Evolutionary conservation across 2,797 vertebrate species (phyloP), one percentile per base, ranked within the genome.

Genomic region (Lacerta viridis): DNA sequence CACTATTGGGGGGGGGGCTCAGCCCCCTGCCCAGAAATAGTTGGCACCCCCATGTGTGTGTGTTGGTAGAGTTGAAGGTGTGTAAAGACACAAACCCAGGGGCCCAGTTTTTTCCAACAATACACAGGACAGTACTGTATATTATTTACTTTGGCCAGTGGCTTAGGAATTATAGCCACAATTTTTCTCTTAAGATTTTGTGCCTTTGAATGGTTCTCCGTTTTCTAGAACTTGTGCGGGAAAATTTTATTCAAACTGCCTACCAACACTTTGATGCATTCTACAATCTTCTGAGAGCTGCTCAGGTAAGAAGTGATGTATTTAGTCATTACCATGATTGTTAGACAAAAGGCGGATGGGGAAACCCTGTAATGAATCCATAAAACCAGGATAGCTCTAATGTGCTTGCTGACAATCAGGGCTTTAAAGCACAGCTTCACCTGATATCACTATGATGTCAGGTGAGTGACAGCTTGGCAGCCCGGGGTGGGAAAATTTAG

Each of bases 251-350:
- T 29, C 85, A 96, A 50, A 88, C 96, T 83, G 97, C 98, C 64
- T 66, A 87, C 0, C 89, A 2, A 7, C 95, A 96, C 93, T 98
- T 98, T 68, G 7, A 8, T 13, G 96, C 95, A 85, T 97, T 96
- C 87, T 95, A 94, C 9, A 96, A 96, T 91, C 97, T 98, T 27
- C 3, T 95, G 13, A 97, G 96, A 95, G 90, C 15, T 66, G 90
- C 93, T 79, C 97, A 97, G 97, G 97, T 98, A 93, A 50, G 41
- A 2, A 0, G n/a, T n/a, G 46, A 46, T 50, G 64, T 66, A 20
- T 41, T 83, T 78, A 17, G 33, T 29, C 18, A 41, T 79, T 18
- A 25, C 18, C 27, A 61, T 69, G 18, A n/a, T 72, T 33, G 39
- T 59, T n/a, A 13, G 43, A 80, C 25, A 17, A 27, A 18, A 20